Base-by-base conservation (phyloP, 2,888 invertebrate genomes). In the Dryadula phaetusa region DNA sequence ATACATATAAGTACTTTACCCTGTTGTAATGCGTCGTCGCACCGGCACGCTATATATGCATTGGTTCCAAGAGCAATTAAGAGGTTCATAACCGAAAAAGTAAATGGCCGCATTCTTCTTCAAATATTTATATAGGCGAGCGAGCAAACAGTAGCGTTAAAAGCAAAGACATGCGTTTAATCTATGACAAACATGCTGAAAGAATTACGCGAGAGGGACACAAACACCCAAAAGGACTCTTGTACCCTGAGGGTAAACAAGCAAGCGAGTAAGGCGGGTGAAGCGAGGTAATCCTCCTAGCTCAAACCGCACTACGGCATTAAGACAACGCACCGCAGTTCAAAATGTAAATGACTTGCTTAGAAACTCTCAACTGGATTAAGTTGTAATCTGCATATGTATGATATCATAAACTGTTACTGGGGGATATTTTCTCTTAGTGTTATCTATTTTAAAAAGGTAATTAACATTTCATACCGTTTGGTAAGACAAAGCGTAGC, bases 111-210 rank as follows among this genome's bases (percentile, higher is more conserved):
- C 83, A 82, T 85, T 82, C 83, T 84, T 77, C 81, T 77, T 81
- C 86, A 84, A 88, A 90, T 91, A 86, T 92, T 92, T 86, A 86
- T 82, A 80, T 84, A 87, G 84, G 90, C 82, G 79, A 82, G 72
- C 77, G 81, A 80, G 84, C 82, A 90, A 90, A 90, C 90, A 89
- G 90, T 89, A 90, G 90, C 88, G 83, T 82, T 88, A 85, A 88
- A 88, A 88, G 89, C 88, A 86, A 87, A 90, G 89, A 90, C 88
- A 89, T 86, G 84, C 85, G 88, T 84, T 88, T 89, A 90, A 90
- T 91, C 89, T 87, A 89, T 88, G 82, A 83, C 83, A 92, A 92
- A 91, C 89, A 89, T 78, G 78, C 83, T 89, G 82, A 86, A 89
- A 87, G 87, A 88, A 90, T 88, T 86, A 88, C 83, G 81, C 74